Percentiles rank a stretch among this genome's conserved stretches.
These are phyloP conservation scores for Patella depressa DNA, from an alignment of 2,888 invertebrate species.

Conservation along the genomic window DNA sequence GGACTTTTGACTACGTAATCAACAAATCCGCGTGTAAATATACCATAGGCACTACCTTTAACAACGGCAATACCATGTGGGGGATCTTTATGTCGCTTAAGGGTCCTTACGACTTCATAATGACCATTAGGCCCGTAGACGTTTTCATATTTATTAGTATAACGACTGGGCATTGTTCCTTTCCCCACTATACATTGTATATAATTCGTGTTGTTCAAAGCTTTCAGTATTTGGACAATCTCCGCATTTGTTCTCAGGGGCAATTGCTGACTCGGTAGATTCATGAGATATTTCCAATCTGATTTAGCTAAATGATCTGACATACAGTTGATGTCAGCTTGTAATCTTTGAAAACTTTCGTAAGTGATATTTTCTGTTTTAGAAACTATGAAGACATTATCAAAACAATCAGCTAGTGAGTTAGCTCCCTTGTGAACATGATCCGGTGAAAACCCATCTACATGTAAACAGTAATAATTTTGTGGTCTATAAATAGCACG, in stretches of 20 bases:
- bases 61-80: slow-evolving; percentile 44
- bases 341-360: slow-evolving; percentile 63
- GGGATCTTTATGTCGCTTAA: slow-evolving; percentile 24
- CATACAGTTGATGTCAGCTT: slow-evolving; percentile 70
- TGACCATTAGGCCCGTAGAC: slow-evolving; percentile 16
- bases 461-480: slow-evolving; percentile 68
- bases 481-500: slow-evolving; percentile 64
- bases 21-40: slow-evolving; percentile 66
- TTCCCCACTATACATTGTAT: slow-evolving; percentile 64
- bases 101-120: neutral
- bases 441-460: slow-evolving; percentile 55
- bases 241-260: slow-evolving; percentile 69
- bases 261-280: slow-evolving; percentile 66
- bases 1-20: slow-evolving; percentile 58
- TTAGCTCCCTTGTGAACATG: slow-evolving; percentile 43
- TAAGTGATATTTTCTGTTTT: slow-evolving; percentile 64
- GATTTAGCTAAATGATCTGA: slow-evolving; percentile 49
- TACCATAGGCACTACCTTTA: slow-evolving; percentile 65
- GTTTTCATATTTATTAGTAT: slow-evolving; percentile 28
- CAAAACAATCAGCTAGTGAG: slow-evolving; percentile 58
- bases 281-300: slow-evolving; percentile 69
- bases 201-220: slow-evolving; percentile 69
- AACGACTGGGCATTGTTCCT: slow-evolving; percentile 42
- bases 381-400: slow-evolving; percentile 67
- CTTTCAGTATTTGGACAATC: slow-evolving; percentile 66